Conservation (phyloP, 1,140 invertebrate species). For the Polyergus mexicanus region DNA sequence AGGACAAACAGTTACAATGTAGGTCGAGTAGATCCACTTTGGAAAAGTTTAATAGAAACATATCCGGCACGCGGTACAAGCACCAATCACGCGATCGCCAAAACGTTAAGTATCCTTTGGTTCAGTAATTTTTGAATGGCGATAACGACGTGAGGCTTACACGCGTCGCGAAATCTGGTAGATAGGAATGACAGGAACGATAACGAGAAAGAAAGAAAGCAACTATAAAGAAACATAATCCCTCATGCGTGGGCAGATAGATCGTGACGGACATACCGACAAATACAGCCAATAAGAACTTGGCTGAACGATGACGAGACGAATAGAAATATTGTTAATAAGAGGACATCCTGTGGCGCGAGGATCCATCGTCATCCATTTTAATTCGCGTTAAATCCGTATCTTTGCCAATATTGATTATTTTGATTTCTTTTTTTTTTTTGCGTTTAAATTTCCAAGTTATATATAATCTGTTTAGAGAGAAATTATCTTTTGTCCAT, state of each 20-base stretch:
- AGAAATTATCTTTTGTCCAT: background rate
- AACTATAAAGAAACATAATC: background rate
- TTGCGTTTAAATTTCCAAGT: background rate
- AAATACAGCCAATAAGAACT: conserved; percentile 14
- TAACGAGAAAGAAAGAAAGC: background rate
- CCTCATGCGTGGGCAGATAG: background rate
- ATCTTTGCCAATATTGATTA: background rate
- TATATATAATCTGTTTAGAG: background rate
- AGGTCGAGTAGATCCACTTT: conserved; percentile 13
- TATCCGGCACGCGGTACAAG: too few relatives aligned
- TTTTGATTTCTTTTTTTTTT: background rate
- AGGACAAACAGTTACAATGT: conserved; percentile 6
- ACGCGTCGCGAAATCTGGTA: background rate
- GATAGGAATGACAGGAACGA: background rate
- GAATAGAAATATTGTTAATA: too few relatives aligned
- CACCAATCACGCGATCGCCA: too few relatives aligned
- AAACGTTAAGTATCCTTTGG: too few relatives aligned
- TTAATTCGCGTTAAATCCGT: background rate
- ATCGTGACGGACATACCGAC: conserved; percentile 50
- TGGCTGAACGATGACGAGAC: too few relatives aligned
- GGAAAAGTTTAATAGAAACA: background rate
- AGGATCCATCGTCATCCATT: conserved; percentile 10
- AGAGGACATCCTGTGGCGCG: too few relatives aligned
- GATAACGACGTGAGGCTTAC: background rate
- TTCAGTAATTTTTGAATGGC: too few relatives aligned